phyloP scores from a whole-genome alignment of 2,888 invertebrate genomes.

The Hetaerina titia region DNA sequence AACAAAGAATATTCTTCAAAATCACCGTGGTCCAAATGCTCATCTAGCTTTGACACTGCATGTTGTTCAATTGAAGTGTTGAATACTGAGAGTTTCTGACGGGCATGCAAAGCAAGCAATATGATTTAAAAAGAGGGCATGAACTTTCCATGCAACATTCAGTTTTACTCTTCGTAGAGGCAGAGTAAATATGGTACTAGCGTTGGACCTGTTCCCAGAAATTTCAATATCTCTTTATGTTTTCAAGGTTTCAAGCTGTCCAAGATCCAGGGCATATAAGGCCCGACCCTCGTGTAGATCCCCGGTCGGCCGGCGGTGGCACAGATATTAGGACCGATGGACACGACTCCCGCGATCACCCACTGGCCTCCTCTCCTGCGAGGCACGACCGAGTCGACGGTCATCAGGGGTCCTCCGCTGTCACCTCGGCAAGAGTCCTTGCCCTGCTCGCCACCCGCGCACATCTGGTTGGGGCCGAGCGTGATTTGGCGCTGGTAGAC shows the following conservation, averaged over 20 bases:
- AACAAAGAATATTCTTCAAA: no score
- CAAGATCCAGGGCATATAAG: slow-evolving; percentile 46
- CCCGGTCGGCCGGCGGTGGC: slow-evolving; percentile 45
- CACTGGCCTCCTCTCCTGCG: slow-evolving; percentile 19
- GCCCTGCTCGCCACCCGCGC: slow-evolving; percentile 69
- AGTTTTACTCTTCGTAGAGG: neutral
- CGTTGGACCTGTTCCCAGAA: neutral
- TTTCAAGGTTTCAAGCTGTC: slow-evolving; percentile 16
- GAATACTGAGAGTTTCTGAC: no score
- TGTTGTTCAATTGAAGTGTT: no score
- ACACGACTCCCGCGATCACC: slow-evolving; percentile 41
- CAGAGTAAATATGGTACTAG: neutral
- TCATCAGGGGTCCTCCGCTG: slow-evolving; percentile 72
- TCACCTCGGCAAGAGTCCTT: slow-evolving; percentile 71
- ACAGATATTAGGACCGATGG: slow-evolving; percentile 41
- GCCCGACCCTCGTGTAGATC: slow-evolving; percentile 63
- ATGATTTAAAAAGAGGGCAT: neutral
- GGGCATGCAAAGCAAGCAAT: no score
- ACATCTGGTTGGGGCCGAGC: slow-evolving; percentile 68
- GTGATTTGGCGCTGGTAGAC: slow-evolving; percentile 34
- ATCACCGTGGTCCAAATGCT: no score
- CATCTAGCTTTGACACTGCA: no score
- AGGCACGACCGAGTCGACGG: slow-evolving; percentile 68
- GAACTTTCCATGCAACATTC: neutral
- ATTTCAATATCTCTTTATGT: neutral